Evolutionary conservation across 2,888 invertebrate species (phyloP), one percentile per base, ranked within the genome.

Genomic region (Rhodophaea formosa): DNA sequence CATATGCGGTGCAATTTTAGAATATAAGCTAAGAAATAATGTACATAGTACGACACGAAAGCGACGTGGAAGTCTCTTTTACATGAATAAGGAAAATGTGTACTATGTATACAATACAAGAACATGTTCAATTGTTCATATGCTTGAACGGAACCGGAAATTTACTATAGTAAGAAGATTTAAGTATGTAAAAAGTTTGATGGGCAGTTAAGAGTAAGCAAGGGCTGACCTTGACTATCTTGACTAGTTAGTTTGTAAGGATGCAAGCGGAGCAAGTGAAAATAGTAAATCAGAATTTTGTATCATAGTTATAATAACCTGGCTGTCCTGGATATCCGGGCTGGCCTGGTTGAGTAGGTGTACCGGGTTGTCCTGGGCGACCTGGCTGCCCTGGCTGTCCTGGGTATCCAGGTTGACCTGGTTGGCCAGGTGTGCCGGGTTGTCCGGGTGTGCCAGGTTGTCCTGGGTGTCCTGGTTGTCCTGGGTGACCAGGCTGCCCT

Each of bases 281-380:
- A 53, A 73, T 73, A 6, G 89, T 23, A 47, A 66, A 1, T 61
- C 62, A 6, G 63, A 62, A 47, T 63, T 61, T n/a, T n/a, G n/a
- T n/a, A n/a, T n/a, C n/a, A n/a, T n/a, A n/a, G 8, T 62, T 64
- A 49, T 63, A 59, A 32, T 65, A 92, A 23, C 62, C 73, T 6
- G 63, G 66, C 5, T 59, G 35, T 0, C 84, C 85, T 16, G 92
- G 92, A n/a, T 74, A 82, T 49, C 86, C 91, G 0, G 93, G 93
- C 46, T 53, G 16, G 8, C 68, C 73, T 1, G 61, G 62, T 5
- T 60, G 32, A 0, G 83, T 84, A 30, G 92, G 92, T n/a, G 75
- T 82, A 42, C 87, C 91, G 0, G 93, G 93, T 47, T 67, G 30
- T 10, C 64, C 63, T 16, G 63, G 63, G 7, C 58, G 32, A 5